These are phyloP conservation scores for Cantharis flavilabris DNA, from an alignment of 2,888 invertebrate species.

Conservation along the genomic window DNA sequence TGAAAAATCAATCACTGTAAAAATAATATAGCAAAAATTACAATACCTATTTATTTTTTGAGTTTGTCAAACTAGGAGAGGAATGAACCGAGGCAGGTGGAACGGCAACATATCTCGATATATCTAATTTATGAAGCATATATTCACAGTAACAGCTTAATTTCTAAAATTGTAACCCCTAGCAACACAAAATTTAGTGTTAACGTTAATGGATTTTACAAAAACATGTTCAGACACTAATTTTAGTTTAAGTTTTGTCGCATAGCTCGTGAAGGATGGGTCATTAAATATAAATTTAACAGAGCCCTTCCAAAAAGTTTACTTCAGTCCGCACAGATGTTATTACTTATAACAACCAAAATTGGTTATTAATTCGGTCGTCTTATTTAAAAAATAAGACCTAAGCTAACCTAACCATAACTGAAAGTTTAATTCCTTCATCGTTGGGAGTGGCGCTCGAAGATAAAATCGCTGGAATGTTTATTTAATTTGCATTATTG, in stretches of 20 bases:
- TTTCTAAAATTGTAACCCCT: background rate
- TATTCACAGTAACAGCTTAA: background rate
- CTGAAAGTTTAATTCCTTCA: no score
- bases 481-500: no score
- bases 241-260: background rate
- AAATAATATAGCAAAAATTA: background rate
- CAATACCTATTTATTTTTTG: background rate
- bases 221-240: background rate
- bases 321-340: background rate
- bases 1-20: background rate
- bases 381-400: background rate
- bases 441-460: no score
- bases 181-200: background rate
- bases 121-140: conserved; percentile 3
- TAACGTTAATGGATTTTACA: background rate
- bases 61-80: background rate
- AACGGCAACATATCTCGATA: background rate
- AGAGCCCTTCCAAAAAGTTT: background rate
- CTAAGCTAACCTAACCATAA: no score
- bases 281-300: background rate
- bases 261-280: background rate
- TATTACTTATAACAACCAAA: background rate
- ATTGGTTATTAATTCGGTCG: background rate
- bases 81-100: background rate
- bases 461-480: no score